Evolutionary conservation across 1,140 invertebrate genomes (phyloP), one percentile per base, ranked within the genome.

Genomic region (Octopus sinensis): DNA sequence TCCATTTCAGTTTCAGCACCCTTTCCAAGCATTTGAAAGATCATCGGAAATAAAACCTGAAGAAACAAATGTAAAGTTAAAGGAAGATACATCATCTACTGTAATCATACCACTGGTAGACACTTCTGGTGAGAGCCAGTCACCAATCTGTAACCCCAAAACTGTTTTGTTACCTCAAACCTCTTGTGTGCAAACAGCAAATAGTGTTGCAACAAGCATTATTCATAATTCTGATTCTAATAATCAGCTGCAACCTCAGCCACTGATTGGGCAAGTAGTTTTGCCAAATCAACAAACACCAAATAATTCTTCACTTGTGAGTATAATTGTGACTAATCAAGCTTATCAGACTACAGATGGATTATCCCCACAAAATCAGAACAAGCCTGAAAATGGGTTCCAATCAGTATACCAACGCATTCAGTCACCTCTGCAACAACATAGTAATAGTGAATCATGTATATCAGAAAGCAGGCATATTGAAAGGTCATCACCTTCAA

Each of bases 1-100:
- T 73, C 85, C 86, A 77, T 89, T 89, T 82, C 88, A 88, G 78
- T 89, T 89, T 81, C 85, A 83, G 80, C 87, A 88, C 80, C 87
- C 88, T 54, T 89, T 89, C 83, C 78, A 56, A 43, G 79, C 51
- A 54, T 56, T 79, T 79, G 30, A 54, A 43, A 79, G 56, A 79
- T 10, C 78, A 79, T 6, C 53, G 0, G n/a, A 79, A 51, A 56
- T n/a, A 12, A 56, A 6, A 54, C 17, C 5, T 79, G 23, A 54
- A 54, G 53, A 79, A 13, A 43, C 30, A 43, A 43, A 43, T 43
- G 30, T 43, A 43, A 43, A 43, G 30, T 43, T 43, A 43, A 43
- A 43, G 30, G 30, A 43, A 43, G 30, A 43, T 43, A 43, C 30
- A 43, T 54, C 53, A 13, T 43, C n/a, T 13, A 78, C 43, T 6